A percentile compares a stretch with the other conserved stretches of the same genome.
Evolutionary conservation across 2,113 vertebrate species (phyloP).

Genomic region (Narcine bancroftii): DNA sequence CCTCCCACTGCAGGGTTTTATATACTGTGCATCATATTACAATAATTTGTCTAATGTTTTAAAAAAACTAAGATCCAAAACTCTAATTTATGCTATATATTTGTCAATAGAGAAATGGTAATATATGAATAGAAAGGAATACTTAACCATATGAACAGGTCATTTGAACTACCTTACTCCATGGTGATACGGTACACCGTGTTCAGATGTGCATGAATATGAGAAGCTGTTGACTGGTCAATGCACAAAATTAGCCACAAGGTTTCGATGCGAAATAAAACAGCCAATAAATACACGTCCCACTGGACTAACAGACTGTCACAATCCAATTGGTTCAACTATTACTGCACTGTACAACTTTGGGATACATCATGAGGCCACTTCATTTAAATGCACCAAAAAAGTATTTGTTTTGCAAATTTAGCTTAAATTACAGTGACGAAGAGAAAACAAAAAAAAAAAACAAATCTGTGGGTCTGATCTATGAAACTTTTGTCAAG

Average conservation of each 20-base stretch:
- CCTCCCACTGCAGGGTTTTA: slow-evolving; percentile 50
- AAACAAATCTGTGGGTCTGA: background rate
- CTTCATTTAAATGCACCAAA: background rate
- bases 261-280: background rate
- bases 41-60: slow-evolving; percentile 56
- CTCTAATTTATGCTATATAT: slow-evolving; percentile 23
- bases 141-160: slow-evolving; percentile 73
- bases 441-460: background rate
- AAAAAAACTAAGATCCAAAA: slow-evolving; percentile 9
- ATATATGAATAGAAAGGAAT: slow-evolving; percentile 53
- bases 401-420: background rate
- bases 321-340: slow-evolving; percentile 51
- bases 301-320: slow-evolving; percentile 28
- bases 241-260: slow-evolving; percentile 31
- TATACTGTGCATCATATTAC: slow-evolving; percentile 62
- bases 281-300: slow-evolving; percentile 28
- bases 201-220: slow-evolving; percentile 33
- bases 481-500: background rate
- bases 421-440: background rate
- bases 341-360: slow-evolving; percentile 49
- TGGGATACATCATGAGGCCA: slow-evolving; percentile 39
- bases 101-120: background rate
- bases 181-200: slow-evolving; percentile 39
- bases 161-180: slow-evolving; percentile 58
- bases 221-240: slow-evolving; percentile 25